These are phyloP conservation scores for Drosophila lowei DNA, from an alignment of 1,140 invertebrate species.

Conservation along the genomic window DNA sequence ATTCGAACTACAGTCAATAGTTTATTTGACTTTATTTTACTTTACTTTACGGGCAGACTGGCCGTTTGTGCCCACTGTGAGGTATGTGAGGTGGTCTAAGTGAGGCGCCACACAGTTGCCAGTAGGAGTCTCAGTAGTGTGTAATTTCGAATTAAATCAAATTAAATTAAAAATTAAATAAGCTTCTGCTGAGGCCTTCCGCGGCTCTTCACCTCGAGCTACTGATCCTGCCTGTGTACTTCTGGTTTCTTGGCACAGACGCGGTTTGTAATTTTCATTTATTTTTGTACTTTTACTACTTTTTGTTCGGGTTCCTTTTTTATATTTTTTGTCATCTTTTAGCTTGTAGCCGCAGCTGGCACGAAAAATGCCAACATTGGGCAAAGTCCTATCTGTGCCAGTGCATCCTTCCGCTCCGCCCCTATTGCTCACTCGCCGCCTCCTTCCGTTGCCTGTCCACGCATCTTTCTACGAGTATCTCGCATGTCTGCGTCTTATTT, in stretches of 20 bases:
- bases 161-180: constrained; percentile 78
- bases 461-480: neutral
- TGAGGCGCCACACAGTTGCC: neutral
- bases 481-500: constrained; percentile 65
- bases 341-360: constrained; percentile 76
- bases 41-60: too few species aligned
- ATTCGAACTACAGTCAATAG: too few species aligned
- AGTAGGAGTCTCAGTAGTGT: too few species aligned
- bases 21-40: too few species aligned
- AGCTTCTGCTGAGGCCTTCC: constrained; percentile 54
- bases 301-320: constrained; percentile 22
- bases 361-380: constrained; percentile 70
- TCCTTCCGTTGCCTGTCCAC: constrained; percentile 1
- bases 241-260: constrained; percentile 1
- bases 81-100: too few species aligned
- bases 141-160: constrained; percentile 59
- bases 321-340: constrained; percentile 44
- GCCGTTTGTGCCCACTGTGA: too few species aligned
- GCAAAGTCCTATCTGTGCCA: constrained; percentile 20
- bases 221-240: constrained; percentile 5
- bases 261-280: constrained; percentile 26
- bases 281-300: neutral
- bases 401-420: neutral
- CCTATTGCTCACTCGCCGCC: neutral
- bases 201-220: constrained; percentile 9